Evolutionary conservation across 1,140 invertebrate species (phyloP).

Genomic region (Trachymyrmex cornetzi): DNA sequence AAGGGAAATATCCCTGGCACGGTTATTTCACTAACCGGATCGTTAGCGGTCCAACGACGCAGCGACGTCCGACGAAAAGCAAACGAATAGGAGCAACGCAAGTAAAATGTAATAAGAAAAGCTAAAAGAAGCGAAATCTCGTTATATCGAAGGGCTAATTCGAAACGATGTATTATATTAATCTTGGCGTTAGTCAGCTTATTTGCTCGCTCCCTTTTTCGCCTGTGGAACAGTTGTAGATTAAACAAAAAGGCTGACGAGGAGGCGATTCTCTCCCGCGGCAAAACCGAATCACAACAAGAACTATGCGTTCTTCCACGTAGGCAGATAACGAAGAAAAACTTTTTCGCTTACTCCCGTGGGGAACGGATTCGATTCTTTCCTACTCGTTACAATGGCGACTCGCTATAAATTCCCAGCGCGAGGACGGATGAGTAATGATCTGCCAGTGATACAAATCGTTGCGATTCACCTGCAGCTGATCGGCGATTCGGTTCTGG

Average conservation of each 20-base stretch:
- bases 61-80: constrained; percentile 27
- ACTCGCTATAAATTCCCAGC: constrained; percentile 62
- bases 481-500: constrained; percentile 81
- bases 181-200: constrained; percentile 57
- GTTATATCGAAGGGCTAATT: constrained; percentile 58
- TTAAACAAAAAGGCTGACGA: constrained; percentile 54
- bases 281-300: constrained; percentile 40
- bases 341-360: constrained; percentile 38
- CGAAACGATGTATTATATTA: constrained; percentile 62
- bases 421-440: constrained; percentile 82
- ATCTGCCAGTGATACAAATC: constrained; percentile 85
- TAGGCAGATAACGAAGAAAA: constrained; percentile 67
- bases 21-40: constrained; percentile 17
- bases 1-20: constrained; percentile 36
- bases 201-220: constrained; percentile 36
- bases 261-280: constrained; percentile 29
- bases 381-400: constrained; percentile 51
- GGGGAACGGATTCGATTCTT: constrained; percentile 42
- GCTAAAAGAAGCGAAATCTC: constrained; percentile 19
- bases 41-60: constrained; percentile 9
- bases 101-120: constrained; percentile 5
- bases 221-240: constrained; percentile 47
- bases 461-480: constrained; percentile 83
- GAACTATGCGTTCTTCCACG: background rate
- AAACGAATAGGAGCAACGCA: constrained; percentile 19